phyloP scores from a whole-genome alignment of 2,113 vertebrate genomes.

The Cyanocitta stelleri region DNA sequence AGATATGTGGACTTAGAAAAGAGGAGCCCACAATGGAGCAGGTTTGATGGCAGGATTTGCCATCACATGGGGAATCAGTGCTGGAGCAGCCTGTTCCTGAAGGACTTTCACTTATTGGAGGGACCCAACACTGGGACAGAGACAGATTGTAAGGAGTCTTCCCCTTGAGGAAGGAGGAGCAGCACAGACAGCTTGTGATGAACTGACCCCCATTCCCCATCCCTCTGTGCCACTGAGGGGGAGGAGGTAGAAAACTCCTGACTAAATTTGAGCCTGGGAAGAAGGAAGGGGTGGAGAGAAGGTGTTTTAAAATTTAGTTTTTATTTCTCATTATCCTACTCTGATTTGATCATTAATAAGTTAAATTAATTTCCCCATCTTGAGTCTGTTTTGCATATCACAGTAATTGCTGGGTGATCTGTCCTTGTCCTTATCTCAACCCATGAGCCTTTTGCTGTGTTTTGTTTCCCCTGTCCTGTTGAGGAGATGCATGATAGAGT shows the following conservation, averaged over 20 bases:
- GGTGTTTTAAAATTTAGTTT: background rate
- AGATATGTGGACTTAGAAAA: no score
- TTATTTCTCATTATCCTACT: background rate
- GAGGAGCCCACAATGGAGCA: background rate
- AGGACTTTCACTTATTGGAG: background rate
- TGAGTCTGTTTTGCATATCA: background rate
- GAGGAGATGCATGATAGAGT: background rate
- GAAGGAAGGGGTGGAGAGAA: background rate
- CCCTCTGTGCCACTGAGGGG: rapidly evolving
- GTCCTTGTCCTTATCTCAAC: background rate
- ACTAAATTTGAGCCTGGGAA: background rate
- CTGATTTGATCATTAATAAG: background rate
- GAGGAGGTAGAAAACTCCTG: background rate
- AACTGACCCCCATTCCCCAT: background rate
- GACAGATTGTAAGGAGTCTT: background rate
- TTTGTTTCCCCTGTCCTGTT: background rate
- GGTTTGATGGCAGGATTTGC: background rate
- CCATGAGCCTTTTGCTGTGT: background rate
- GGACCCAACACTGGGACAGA: rapidly evolving
- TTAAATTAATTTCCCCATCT: background rate
- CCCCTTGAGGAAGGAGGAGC: background rate
- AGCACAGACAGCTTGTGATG: background rate
- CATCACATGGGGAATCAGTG: background rate
- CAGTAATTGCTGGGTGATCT: background rate
- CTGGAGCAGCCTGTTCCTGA: background rate